phyloP scores from a whole-genome alignment of 2,113 vertebrate genomes.

The Trogon surrucura region DNA sequence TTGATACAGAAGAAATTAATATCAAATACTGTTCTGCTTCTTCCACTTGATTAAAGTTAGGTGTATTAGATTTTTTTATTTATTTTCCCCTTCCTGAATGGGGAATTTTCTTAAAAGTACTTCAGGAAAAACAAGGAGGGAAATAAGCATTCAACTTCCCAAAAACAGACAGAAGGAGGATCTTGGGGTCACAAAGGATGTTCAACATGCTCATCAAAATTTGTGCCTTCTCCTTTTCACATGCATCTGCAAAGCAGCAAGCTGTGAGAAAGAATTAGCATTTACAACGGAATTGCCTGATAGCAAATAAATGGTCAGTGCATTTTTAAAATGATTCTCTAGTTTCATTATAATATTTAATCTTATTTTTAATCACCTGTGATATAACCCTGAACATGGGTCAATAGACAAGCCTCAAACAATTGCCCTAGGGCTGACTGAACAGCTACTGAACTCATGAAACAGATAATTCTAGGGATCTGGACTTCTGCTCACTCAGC shows the following conservation, averaged over 20 bases:
- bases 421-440: neutral
- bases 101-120: neutral
- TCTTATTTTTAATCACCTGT: neutral
- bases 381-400: neutral
- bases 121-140: neutral
- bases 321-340: neutral
- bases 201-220: neutral
- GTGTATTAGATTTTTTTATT: neutral
- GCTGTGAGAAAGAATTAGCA: neutral
- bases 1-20: neutral
- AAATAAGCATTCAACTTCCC: neutral
- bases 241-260: neutral
- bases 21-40: neutral
- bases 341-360: neutral
- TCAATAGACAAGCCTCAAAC: neutral
- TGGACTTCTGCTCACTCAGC: neutral
- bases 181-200: neutral
- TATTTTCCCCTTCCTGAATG: neutral
- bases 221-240: neutral
- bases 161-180: conserved; percentile 11
- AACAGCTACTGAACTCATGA: neutral
- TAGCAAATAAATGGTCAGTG: neutral
- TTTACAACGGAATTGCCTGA: neutral
- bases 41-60: neutral
- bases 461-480: neutral